Conservation (phyloP, 2,797 vertebrate species). For the Masticophis lateralis region DNA sequence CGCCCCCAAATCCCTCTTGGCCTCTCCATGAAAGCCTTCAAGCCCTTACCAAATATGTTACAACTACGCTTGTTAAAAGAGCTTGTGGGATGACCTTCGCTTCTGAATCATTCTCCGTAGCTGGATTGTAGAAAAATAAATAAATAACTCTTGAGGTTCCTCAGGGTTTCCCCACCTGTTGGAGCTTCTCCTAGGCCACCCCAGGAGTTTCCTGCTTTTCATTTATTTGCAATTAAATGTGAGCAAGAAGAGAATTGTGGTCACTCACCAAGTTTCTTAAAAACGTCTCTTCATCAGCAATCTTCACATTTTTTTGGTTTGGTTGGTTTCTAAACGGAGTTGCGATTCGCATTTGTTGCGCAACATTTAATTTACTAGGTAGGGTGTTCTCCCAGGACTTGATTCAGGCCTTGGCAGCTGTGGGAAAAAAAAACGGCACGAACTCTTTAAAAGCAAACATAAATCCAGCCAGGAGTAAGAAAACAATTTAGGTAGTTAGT, state of each 20-base stretch:
- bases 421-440: background rate
- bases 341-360: background rate
- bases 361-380: background rate
- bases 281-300: background rate
- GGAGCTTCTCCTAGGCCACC: background rate
- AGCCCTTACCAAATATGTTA: background rate
- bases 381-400: background rate
- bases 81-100: background rate
- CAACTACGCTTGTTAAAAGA: no score
- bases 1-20: background rate
- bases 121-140: background rate
- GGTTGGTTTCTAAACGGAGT: background rate
- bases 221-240: background rate
- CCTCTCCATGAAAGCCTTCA: background rate
- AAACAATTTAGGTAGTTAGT: background rate
- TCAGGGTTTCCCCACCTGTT: background rate
- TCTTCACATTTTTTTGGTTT: background rate
- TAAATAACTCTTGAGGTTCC: fast-evolving
- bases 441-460: background rate
- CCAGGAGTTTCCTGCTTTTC: constrained; percentile 5
- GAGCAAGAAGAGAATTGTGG: background rate
- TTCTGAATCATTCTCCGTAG: background rate
- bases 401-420: background rate
- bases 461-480: background rate
- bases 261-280: background rate